Base-by-base conservation (phyloP, 2,888 invertebrate genomes). In the Neuroscelio doddi region DNA sequence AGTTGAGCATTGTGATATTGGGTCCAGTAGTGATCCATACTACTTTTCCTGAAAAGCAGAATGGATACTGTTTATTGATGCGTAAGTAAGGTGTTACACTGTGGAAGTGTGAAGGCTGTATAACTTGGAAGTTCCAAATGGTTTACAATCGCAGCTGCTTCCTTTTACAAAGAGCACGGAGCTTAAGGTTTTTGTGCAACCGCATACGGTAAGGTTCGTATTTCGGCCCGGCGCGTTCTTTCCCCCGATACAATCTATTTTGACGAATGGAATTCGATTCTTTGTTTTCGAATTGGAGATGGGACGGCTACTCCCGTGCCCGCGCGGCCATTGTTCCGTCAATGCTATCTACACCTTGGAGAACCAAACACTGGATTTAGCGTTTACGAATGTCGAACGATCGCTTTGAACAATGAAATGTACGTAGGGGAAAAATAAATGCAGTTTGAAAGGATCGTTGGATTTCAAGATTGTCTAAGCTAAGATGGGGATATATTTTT, bases 61-160 rank as follows among this genome's bases (percentile, higher is more conserved):
- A 49, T 52, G 52, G 34, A 15, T n/a, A 41, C 30, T 45, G 56
- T 56, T 56, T 56, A 49, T 42, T 49, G 56, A 56, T 42, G 49
- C 41, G 56, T 32, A 56, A 15, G 69, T 67, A 70, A 73, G 70
- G 73, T 73, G 71, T 66, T 71, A 70, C 71, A 66, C 63, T 71
- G 65, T 64, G 55, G 62, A 68, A 63, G 70, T 70, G 70, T 65
- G 70, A 68, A 70, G 65, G 61, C 64, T 44, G 64, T 65, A 72
- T 69, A 57, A 64, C 64, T 70, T 16, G 39, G 65, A 62, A 69
- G 65, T 69, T 70, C 59, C 69, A 62, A 69, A 72, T 68, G 65
- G 68, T 65, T 68, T 55, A 65, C 58, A 70, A 75, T 77, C 68
- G 72, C 76, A 75, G 76, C 76, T 76, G 75, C 69, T 69, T 64